Evolutionary conservation across 2,797 vertebrate species (phyloP).

Genomic region (Todus mexicanus): DNA sequence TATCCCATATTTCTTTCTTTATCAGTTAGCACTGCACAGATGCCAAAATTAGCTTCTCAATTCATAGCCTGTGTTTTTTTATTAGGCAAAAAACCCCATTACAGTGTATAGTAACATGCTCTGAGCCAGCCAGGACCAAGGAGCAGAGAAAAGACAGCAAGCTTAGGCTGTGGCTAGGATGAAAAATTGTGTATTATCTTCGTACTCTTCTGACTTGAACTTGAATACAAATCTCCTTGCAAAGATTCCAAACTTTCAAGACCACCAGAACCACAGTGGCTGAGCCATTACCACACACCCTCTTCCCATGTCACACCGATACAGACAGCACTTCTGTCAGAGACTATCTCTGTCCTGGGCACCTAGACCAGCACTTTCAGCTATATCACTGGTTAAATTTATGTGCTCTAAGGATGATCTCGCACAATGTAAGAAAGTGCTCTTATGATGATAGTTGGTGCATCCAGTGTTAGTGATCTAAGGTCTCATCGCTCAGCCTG

Average conservation of each 20-base stretch:
- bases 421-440: neutral
- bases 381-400: neutral
- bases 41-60: neutral
- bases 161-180: neutral
- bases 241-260: neutral
- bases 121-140: neutral
- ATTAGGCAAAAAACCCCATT: neutral
- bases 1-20: neutral
- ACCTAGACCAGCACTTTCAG: neutral
- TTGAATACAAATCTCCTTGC: neutral
- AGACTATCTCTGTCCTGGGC: neutral
- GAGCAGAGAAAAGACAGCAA: neutral
- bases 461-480: neutral
- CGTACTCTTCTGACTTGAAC: neutral
- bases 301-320: neutral
- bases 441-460: neutral
- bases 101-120: neutral
- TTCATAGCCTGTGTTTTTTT: neutral
- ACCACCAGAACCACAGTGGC: neutral
- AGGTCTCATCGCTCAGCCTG: neutral
- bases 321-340: neutral
- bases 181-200: neutral
- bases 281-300: neutral
- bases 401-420: neutral
- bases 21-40: neutral